Evolutionary conservation across 2,888 invertebrate species (phyloP), one percentile per base, ranked within the genome.

Genomic region (Stegophylla sp.): DNA sequence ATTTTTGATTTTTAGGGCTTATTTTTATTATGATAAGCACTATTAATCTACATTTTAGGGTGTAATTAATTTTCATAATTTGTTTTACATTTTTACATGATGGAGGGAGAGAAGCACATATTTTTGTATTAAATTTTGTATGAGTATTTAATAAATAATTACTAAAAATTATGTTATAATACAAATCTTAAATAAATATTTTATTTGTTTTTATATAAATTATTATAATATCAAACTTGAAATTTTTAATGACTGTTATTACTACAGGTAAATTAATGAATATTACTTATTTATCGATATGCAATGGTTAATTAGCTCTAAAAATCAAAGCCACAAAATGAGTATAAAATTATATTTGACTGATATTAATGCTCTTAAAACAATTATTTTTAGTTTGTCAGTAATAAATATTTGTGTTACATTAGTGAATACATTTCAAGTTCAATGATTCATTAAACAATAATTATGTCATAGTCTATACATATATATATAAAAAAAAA

Each of bases 1-100:
- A 67, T 67, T 69, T 59, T 45, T 69, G 77, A 77, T 77, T 77
- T 77, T 77, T 69, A 77, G 77, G 69, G 77, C 77, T 77, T 15
- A 61, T 53, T 66, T 13, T 64, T 51, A 12, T 53, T 75, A 34
- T 63, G 34, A 51, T 41, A 75, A 26, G 34, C 41, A 1, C 20
- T 63, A 63, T 63, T 64, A 9, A 51, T 64, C 61, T 63, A 48
- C 34, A 48, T 64, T 75, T 23, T 64, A 3, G 23, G 23, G 20
- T 69, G 2, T 2, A 26, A 51, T 28, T 28, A 63, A 48, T 63
- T 63, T 10, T 28, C 69, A 69, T n/a, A 51, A 51, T 51, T 51
- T 69, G 28, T 51, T 51, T 15, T 66, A 64, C 34, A 41, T 56
- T 9, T 56, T 3, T 56, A 56, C 3, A 56, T 4, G 5, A 20